Evolutionary conservation across 2,797 vertebrate genomes (phyloP), one percentile per base, ranked within the genome.

Genomic region (Enteromius thamalakanensis): DNA sequence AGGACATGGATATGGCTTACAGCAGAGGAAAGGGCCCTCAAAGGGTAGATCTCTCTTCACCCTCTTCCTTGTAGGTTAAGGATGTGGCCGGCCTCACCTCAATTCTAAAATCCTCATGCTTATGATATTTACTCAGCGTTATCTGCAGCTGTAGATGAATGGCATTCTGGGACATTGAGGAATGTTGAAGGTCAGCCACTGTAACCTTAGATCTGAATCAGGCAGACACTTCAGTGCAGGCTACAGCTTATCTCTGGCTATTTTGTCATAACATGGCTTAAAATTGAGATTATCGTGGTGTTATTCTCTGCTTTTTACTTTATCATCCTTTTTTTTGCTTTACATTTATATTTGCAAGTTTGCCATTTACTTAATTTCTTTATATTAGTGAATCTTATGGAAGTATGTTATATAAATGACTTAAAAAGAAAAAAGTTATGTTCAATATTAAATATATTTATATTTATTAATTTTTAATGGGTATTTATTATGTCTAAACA

Each of bases 91-190:
- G 90, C 93, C 93, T 95, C 92, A 94, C 95, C 92, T 93, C 94
- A 93, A 92, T 95, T 93, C 90, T 93, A 94, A 94, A 95, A 95
- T 95, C 95, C 95, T 96, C 95, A 94, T 93, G 94, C 93, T 95
- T 93, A 94, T 95, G 95, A 95, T 95, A 94, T 95, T 96, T 96
- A 94, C 93, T 94, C 93, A 94, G 94, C 91, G 93, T 94, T 96
- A 95, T 96, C 95, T 93, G 93, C 90, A 93, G 91, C 94, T 90
- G 93, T 93, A 94, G 95, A 95, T 96, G 95, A 96, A 96, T 95
- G 95, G 96, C 95, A 96, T 94, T 96, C 92, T 94, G 88, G 91
- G 92, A 89, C 92, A 89, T 91, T 89, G 77, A 92, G 93, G 93
- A 94, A 95, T 94, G 93, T 91, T 92, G 91, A 93, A 94, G 93